Percentiles rank a stretch among this genome's conserved stretches.
phyloP scores from a whole-genome alignment of 2,113 vertebrate genomes.

The Pan paniscus region DNA sequence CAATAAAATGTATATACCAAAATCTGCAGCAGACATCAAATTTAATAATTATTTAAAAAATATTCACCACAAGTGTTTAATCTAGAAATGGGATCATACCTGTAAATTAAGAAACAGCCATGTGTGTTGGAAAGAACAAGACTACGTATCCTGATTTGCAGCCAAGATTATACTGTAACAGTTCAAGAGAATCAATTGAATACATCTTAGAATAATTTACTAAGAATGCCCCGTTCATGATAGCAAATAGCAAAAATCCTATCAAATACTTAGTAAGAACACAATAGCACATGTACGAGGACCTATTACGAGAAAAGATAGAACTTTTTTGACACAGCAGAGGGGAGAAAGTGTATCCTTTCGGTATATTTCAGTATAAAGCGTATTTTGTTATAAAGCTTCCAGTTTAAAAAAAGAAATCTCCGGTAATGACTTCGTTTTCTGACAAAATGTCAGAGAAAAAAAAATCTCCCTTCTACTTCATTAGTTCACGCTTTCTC shows the following conservation, averaged over 20 bases:
- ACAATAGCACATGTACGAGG: background rate
- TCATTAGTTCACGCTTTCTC: background rate
- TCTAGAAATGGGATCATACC: background rate
- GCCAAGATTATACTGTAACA: background rate
- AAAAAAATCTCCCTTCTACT: background rate
- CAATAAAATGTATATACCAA: background rate
- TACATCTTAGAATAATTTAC: background rate
- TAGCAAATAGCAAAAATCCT: background rate
- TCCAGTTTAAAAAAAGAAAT: background rate
- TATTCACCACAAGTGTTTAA: background rate
- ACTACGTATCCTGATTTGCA: background rate
- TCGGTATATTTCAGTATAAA: too few species aligned
- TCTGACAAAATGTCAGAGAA: background rate
- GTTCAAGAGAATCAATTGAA: background rate
- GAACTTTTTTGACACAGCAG: background rate
- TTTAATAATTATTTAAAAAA: background rate
- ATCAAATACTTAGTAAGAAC: background rate
- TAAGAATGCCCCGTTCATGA: background rate
- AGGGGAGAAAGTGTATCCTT: too few species aligned
- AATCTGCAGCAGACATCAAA: background rate
- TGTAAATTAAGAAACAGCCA: background rate
- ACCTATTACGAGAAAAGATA: background rate
- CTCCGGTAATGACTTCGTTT: background rate
- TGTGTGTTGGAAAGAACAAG: background rate
- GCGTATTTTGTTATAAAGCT: background rate